These are phyloP conservation scores for Acanthosepion esculentum DNA, from an alignment of 2,888 invertebrate species.

Conservation along the genomic window DNA sequence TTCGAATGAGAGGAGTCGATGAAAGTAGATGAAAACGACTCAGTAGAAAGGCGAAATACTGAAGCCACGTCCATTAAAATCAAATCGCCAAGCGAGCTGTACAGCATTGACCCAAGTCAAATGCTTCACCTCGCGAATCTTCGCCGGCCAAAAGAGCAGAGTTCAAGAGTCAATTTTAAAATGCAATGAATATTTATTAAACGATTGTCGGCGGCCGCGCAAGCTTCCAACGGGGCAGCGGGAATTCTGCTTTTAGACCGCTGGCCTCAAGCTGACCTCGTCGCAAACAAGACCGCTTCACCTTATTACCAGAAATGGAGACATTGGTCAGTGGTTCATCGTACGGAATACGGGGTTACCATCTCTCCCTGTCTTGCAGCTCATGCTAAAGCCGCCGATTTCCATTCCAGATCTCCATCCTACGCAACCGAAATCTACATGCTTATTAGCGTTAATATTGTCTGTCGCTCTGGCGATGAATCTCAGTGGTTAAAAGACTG, in stretches of 20 bases:
- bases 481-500: background rate
- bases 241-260: background rate
- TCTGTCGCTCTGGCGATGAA: background rate
- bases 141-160: background rate
- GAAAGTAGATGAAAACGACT: background rate
- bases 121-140: background rate
- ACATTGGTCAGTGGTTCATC: background rate
- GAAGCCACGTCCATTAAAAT: background rate
- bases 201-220: background rate
- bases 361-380: background rate
- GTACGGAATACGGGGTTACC: background rate
- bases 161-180: constrained; percentile 6
- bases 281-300: constrained; percentile 18
- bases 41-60: background rate
- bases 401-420: background rate
- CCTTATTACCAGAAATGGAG: background rate
- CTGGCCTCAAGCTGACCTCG: background rate
- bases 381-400: background rate
- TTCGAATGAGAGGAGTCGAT: background rate
- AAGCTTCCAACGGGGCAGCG: background rate
- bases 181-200: constrained; percentile 33
- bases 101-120: background rate
- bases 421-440: background rate
- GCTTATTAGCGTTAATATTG: background rate
- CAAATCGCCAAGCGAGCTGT: background rate